Base-by-base conservation (phyloP, 2,113 vertebrate species). In the Etia nguti region DNA sequence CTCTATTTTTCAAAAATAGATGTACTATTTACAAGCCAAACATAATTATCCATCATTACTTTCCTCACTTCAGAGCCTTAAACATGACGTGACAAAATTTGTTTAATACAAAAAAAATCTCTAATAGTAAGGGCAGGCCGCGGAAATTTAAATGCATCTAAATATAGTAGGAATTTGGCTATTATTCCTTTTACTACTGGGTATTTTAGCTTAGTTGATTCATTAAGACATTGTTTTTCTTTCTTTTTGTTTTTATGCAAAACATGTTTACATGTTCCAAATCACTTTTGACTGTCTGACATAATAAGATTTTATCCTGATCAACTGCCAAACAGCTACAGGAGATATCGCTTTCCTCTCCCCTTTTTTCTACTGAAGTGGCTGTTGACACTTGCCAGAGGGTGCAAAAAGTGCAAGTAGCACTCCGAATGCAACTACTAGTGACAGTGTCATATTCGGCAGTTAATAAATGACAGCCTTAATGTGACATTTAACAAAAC, bases 331-430 rank as follows among this genome's bases (percentile, higher is more conserved):
- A 90, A 91, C 46, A 85, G 89, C 91, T 92, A 86, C 59, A 83
- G 88, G 92, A 92, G 70, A 81, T 43, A 52, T 90, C 22, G 36
- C 82, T 86, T 80, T 83, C 13, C 81, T 90, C 65, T 85, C 41
- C 62, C 55, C 38, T 15, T 54, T 54, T 60, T 88, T 81, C 62
- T 29, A 56, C 54, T 60, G 38, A 56, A 90, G 81, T 83, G 65
- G 82, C 84, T 88, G 88, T 81, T 93, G 92, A 95, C 92, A 92
- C 90, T 90, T 92, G 88, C 94, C 86, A 86, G 84, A 89, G 88
- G 93, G 84, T 82, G 79, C 65, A 62, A 80, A 80, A 55, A 82
- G 75, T 88, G 84, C 90, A 94, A 93, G 91, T 92, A 92, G 77
- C 80, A 68, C 87, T 90, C 29, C 22, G 10, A 65, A 81, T 83